Conservation (phyloP, 2,113 vertebrate genomes). For the Cavia porcellus region DNA sequence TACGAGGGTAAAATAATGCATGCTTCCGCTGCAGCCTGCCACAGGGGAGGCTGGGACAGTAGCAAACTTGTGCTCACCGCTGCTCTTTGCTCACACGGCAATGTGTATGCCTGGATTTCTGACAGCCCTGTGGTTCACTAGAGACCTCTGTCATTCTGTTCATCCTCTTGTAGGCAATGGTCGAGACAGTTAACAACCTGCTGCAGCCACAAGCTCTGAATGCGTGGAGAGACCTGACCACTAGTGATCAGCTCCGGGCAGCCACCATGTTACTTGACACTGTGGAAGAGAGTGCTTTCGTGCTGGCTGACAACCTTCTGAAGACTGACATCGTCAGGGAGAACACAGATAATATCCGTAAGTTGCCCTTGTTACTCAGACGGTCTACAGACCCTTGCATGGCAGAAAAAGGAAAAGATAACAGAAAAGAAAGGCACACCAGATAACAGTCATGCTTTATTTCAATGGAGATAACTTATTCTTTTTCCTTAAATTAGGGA, state of each 20-base stretch:
- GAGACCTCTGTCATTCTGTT: constrained; percentile 71
- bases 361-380: constrained; percentile 84
- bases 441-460: not conserved
- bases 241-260: constrained; percentile 94
- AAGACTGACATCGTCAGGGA: constrained; percentile 99
- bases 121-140: constrained; percentile 26
- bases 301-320: constrained; percentile 98
- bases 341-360: constrained; percentile 98
- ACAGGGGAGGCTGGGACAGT: constrained; percentile 70
- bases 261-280: constrained; percentile 98
- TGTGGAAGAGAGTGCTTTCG: constrained; percentile 98
- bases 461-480: not conserved
- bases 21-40: constrained; percentile 63
- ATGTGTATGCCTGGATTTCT: constrained; percentile 70
- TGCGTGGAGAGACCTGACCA: constrained; percentile 95
- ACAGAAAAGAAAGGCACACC: not conserved
- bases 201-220: constrained; percentile 95
- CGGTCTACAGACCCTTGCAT: not conserved
- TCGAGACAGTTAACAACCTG: constrained; percentile 99
- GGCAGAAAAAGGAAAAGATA: not conserved
- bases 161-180: constrained; percentile 93
- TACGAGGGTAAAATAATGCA: constrained; percentile 55
- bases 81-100: constrained; percentile 63
- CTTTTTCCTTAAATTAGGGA: not conserved
- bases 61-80: not conserved